Conservation (phyloP, 2,113 vertebrate species). For the Megalops atlanticus region DNA sequence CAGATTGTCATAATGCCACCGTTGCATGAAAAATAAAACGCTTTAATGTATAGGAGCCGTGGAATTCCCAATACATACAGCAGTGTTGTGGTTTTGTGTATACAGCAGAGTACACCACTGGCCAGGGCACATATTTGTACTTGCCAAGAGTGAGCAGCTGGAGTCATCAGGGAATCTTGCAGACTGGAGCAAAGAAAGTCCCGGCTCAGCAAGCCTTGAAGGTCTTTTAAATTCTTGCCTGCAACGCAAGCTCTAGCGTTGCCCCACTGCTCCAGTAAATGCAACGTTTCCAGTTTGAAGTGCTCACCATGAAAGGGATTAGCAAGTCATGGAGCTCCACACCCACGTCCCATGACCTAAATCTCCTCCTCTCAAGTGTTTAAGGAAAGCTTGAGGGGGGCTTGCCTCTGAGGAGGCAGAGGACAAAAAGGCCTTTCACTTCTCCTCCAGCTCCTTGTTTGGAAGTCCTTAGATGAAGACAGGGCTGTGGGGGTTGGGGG, state of each 20-base stretch:
- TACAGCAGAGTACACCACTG: no score
- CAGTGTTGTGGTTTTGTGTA: no score
- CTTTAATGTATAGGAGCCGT: no score
- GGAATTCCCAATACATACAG: no score
- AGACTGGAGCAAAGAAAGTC: neutral
- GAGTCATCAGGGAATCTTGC: neutral
- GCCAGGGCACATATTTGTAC: no score
- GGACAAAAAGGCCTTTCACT: slow-evolving; percentile 17
- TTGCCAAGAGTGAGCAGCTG: no score
- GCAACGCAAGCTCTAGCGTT: neutral
- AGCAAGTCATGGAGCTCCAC: neutral
- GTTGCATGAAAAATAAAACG: no score
- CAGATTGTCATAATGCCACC: no score
- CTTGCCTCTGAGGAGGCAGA: neutral
- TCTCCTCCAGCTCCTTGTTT: slow-evolving; percentile 4
- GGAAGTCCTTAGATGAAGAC: neutral
- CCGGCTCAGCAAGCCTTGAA: neutral
- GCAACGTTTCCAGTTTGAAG: neutral
- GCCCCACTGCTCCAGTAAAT: neutral
- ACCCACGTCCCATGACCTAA: neutral
- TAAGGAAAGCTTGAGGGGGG: neutral
- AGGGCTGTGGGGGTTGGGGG: neutral
- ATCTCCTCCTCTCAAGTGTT: neutral
- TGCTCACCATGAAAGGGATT: neutral
- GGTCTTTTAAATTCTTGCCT: neutral